A percentile compares a stretch with the other conserved stretches of the same genome.
Evolutionary conservation across 2,113 vertebrate genomes (phyloP).

Genomic region (Stomatorhinus ivindoensis): DNA sequence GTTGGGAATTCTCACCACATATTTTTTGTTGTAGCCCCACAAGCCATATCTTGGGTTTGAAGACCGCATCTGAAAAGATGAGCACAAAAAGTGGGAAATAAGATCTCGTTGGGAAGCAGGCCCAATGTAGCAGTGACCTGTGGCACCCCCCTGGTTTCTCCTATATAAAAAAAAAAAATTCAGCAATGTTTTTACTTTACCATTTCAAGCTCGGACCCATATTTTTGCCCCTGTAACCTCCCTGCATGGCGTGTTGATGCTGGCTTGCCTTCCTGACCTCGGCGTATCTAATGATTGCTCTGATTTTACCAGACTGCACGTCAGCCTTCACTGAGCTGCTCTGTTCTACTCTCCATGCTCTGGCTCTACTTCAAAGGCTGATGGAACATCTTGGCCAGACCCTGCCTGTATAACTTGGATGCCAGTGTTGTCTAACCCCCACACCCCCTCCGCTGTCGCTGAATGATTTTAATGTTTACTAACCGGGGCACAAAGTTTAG

Average conservation of each 20-base stretch:
- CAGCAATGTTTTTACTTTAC: slow-evolving; percentile 2
- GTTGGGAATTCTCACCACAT: neutral
- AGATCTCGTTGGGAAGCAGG: slow-evolving; percentile 10
- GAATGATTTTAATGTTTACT: neutral
- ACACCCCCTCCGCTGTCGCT: neutral
- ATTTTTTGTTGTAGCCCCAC: neutral
- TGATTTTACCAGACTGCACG: slow-evolving; percentile 17
- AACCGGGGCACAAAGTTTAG: slow-evolving; percentile 22
- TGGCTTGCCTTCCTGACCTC: slow-evolving; percentile 18
- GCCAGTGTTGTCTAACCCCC: neutral
- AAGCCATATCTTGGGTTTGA: neutral
- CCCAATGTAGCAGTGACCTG: slow-evolving; percentile 6
- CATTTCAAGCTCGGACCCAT: neutral
- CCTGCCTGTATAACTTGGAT: neutral
- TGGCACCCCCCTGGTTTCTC: neutral
- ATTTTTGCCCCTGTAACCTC: neutral
- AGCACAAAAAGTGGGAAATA: slow-evolving; percentile 5
- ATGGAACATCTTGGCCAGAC: neutral
- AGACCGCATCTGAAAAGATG: neutral
- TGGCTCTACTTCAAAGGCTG: neutral
- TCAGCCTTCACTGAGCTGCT: neutral
- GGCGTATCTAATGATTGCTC: slow-evolving; percentile 25
- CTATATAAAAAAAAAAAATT: neutral
- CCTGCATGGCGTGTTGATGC: no score
- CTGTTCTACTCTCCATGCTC: neutral